Conservation (phyloP, 2,888 invertebrate genomes). For the Augochlorella aurata region DNA sequence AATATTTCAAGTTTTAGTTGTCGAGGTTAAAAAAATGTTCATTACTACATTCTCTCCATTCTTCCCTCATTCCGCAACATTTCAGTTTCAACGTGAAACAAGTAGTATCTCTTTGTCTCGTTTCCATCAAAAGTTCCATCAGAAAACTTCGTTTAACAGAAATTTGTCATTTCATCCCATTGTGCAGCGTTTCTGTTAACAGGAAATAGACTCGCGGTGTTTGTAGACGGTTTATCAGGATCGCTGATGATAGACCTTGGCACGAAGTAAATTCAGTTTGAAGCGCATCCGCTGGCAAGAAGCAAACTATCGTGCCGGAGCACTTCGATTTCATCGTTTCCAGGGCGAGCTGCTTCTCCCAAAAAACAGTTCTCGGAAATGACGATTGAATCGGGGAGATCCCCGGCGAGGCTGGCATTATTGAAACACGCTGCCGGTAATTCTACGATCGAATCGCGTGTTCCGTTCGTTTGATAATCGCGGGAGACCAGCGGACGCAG, state of each 20-base stretch:
- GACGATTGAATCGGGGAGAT: constrained; percentile 3
- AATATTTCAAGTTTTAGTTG: no score
- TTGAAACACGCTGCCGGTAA: constrained; percentile 17
- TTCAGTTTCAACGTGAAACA: no score
- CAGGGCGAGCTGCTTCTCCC: not conserved
- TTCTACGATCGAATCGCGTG: constrained; percentile 48
- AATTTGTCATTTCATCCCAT: no score
- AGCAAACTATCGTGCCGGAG: not conserved
- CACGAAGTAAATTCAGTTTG: not conserved
- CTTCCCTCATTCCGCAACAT: no score
- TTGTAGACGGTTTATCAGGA: not conserved
- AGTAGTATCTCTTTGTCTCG: no score
- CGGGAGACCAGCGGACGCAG: constrained; percentile 11
- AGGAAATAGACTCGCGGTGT: not conserved
- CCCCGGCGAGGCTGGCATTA: not conserved
- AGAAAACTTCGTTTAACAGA: no score
- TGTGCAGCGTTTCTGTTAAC: not conserved
- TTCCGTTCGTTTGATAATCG: constrained; percentile 46
- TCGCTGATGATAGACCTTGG: not conserved
- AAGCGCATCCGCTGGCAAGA: not conserved
- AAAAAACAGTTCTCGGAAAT: not conserved
- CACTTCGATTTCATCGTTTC: not conserved
- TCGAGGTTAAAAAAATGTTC: no score
- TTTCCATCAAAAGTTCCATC: no score
- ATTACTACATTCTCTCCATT: no score